Evolutionary conservation across 2,888 invertebrate genomes (phyloP).

Genomic region (Dryococelus australis): DNA sequence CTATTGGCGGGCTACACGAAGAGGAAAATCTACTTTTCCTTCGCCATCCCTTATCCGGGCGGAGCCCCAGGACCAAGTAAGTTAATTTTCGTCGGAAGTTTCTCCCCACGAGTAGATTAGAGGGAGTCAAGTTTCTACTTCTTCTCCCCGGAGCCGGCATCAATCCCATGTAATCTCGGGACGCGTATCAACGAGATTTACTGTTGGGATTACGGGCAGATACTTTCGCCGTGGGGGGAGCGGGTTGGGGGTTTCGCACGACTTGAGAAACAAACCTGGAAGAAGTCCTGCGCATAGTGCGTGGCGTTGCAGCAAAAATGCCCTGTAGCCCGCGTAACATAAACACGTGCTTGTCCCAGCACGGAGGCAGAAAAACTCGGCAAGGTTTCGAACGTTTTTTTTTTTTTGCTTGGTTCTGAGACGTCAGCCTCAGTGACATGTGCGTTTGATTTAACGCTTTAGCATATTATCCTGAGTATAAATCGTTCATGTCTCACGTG

Average conservation of each 20-base stretch:
- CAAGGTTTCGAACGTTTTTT: too few relatives aligned
- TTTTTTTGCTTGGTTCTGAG: too few relatives aligned
- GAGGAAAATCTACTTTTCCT: not conserved
- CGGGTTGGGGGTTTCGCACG: not conserved
- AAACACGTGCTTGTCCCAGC: too few relatives aligned
- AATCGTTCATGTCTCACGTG: too few relatives aligned
- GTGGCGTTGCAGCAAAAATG: not conserved
- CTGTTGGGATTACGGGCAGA: not conserved
- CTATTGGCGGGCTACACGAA: not conserved
- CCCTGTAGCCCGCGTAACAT: too few relatives aligned
- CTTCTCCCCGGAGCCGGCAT: not conserved
- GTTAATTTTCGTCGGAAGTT: conserved; percentile 2
- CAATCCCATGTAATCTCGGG: not conserved
- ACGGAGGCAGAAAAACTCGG: too few relatives aligned
- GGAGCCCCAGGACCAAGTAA: not conserved
- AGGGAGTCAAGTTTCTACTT: not conserved
- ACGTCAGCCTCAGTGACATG: too few relatives aligned
- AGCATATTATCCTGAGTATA: too few relatives aligned
- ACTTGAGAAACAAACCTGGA: not conserved
- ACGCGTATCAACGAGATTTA: not conserved
- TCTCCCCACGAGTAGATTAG: not conserved
- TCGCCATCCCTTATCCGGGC: not conserved
- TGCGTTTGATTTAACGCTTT: too few relatives aligned
- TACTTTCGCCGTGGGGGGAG: not conserved
- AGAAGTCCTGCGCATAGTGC: not conserved